A percentile compares a stretch with the other conserved stretches of the same genome.
Evolutionary conservation across 1,140 invertebrate genomes (phyloP).

Genomic region (Drosophila baimaii): DNA sequence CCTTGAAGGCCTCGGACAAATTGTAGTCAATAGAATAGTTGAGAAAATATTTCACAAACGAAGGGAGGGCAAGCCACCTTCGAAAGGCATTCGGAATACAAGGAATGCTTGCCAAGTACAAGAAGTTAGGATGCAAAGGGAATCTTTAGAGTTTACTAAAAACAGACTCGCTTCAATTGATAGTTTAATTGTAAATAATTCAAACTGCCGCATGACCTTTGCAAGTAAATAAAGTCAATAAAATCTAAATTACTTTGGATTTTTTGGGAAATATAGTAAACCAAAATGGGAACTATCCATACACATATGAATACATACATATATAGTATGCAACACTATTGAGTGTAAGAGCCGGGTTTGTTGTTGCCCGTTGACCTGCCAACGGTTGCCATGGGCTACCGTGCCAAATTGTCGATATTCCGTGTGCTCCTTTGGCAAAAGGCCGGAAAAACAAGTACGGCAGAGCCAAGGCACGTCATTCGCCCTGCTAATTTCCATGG

Average conservation of each 20-base stretch:
- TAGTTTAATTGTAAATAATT: background rate
- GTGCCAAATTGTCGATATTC: conserved; percentile 80
- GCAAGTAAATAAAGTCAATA: background rate
- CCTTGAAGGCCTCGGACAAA: conserved; percentile 69
- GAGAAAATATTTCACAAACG: conserved; percentile 2
- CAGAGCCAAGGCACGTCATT: conserved; percentile 45
- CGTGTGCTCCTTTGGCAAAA: conserved; percentile 42
- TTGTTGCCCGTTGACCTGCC: conserved; percentile 70
- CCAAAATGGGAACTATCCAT: background rate
- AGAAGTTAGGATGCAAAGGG: background rate
- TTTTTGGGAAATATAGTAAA: background rate
- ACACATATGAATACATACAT: background rate
- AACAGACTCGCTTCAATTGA: background rate
- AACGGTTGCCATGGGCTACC: conserved; percentile 76
- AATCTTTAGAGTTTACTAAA: background rate
- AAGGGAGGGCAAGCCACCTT: background rate
- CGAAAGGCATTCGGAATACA: conserved; percentile 1
- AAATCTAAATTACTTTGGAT: background rate
- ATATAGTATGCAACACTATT: conserved; percentile 22
- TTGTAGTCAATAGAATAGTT: conserved; percentile 62
- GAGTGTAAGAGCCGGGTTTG: conserved; percentile 30
- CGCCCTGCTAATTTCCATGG: conserved; percentile 33
- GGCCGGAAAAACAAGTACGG: conserved; percentile 37
- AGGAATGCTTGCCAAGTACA: conserved; percentile 5
- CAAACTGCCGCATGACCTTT: background rate